phyloP scores from a whole-genome alignment of 2,888 invertebrate species.

The Heliconius ismenius region DNA sequence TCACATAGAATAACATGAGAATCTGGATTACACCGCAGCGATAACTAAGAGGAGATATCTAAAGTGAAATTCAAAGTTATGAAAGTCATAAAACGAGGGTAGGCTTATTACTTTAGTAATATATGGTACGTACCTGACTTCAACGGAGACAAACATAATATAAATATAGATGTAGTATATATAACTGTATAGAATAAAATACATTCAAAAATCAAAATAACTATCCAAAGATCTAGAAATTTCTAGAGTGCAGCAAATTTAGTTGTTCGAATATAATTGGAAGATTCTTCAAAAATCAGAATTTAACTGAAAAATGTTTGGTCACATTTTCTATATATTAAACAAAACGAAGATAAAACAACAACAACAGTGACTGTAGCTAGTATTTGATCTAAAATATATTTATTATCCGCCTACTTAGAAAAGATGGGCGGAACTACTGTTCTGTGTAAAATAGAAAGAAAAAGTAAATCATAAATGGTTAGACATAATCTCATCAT shows the following conservation, averaged over 20 bases:
- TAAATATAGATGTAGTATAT: neutral
- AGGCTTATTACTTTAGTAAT: conserved; percentile 8
- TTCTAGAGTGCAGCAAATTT: too few species aligned
- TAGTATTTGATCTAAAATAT: conserved; percentile 6
- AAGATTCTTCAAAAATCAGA: neutral
- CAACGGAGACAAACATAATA: neutral
- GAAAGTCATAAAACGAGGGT: conserved; percentile 38
- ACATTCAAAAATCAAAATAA: too few species aligned
- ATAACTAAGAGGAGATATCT: conserved; percentile 37
- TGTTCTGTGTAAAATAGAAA: neutral
- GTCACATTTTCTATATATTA: neutral
- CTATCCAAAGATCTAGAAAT: too few species aligned
- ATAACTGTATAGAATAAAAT: too few species aligned
- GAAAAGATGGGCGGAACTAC: conserved; percentile 7
- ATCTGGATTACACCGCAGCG: conserved; percentile 26
- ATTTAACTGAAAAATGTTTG: neutral
- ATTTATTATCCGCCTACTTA: conserved; percentile 9
- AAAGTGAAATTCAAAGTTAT: conserved; percentile 39
- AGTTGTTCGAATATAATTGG: neutral
- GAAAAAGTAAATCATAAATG: conserved; percentile 14
- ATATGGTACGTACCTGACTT: conserved; percentile 1
- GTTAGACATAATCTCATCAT: neutral
- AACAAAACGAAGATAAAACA: neutral
- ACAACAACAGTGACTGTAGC: neutral
- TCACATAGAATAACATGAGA: conserved; percentile 34